Percentiles rank a stretch among this genome's conserved stretches.
phyloP scores from a whole-genome alignment of 2,797 vertebrate species.

The Pseudomugil gertrudae region DNA sequence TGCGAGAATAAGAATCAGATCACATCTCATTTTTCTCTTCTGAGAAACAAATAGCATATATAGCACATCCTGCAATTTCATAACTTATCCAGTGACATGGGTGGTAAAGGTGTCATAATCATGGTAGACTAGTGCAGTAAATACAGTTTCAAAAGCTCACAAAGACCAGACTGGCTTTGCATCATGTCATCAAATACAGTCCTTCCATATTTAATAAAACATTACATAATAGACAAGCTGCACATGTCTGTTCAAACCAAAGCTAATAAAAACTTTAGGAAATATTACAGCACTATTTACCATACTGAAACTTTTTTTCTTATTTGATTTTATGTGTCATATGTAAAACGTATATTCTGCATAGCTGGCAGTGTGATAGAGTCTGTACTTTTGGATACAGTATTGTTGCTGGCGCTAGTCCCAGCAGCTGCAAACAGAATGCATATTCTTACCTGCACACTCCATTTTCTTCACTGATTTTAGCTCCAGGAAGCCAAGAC shows the following conservation, averaged over 20 bases:
- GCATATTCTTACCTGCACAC: slow-evolving; percentile 36
- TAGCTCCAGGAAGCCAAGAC: slow-evolving; percentile 31
- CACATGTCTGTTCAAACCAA: not conserved
- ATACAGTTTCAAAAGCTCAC: slow-evolving; percentile 22
- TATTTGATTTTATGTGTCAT: not conserved
- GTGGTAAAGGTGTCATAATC: slow-evolving; percentile 32
- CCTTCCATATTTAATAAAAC: slow-evolving; percentile 50
- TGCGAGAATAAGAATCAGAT: slow-evolving; percentile 64
- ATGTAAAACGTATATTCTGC: not conserved
- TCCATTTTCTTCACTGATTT: slow-evolving; percentile 31
- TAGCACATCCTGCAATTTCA: slow-evolving; percentile 37
- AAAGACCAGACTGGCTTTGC: slow-evolving; percentile 36
- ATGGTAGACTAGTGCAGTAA: slow-evolving; percentile 33
- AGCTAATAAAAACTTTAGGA: not conserved
- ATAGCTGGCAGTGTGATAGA: slow-evolving; percentile 6
- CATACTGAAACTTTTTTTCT: not conserved
- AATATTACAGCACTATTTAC: not conserved
- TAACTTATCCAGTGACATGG: slow-evolving; percentile 26
- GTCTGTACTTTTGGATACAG: slow-evolving; percentile 25
- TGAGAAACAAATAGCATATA: no score
- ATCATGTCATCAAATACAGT: slow-evolving; percentile 29
- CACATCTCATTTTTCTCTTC: slow-evolving; percentile 28
- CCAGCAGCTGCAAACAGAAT: slow-evolving; percentile 27
- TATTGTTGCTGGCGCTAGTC: slow-evolving; percentile 15
- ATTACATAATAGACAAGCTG: slow-evolving; percentile 35